Evolutionary conservation across 2,888 invertebrate species (phyloP), one percentile per base, ranked within the genome.

Genomic region (Notodonta ziczac): DNA sequence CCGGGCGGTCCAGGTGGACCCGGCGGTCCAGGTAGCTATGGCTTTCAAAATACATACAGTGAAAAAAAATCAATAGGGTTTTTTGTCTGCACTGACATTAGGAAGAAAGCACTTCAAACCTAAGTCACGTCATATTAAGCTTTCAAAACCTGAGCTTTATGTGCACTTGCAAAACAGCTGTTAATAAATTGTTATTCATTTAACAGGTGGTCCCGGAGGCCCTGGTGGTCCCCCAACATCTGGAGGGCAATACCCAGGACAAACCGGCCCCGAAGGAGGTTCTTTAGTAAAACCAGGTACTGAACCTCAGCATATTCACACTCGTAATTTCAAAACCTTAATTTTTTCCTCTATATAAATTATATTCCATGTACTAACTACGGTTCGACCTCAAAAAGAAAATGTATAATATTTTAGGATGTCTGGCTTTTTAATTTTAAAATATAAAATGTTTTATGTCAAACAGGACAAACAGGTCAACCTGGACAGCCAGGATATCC

Each of bases 241-340:
- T 9, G 44, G 56, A 24, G 56, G 44, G 0, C 58, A 52, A 13
- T 48, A 59, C 0, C 66, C 61, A 46, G 69, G 63, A 24, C 56
- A 60, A 8, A 63, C 68, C 39, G 65, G 65, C 10, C 56, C 60
- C 2, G 61, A 69, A 48, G 66, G 68, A 66, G 60, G 72, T 3
- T 67, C 72, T 48, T 80, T 82, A 56, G 84, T 84, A 50, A 80
- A 76, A 48, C 92, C 90, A 58, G 73, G 69, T 13, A 56, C 5
- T 4, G 9, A 16, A 4, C 16, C 7, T 8, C 14, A 14, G n/a
- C n/a, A 50, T 14, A 44, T 44, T 44, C 44, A 10, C 44, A 5
- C 12, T n/a, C n/a, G 3, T 44, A 12, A 44, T 44, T 44, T 44
- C 44, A 44, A 44, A 4, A 4, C 9, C 12, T 44, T 12, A 1